A percentile compares a stretch with the other conserved stretches of the same genome.
Conservation (phyloP, 2,888 invertebrate species). For the Agrochola lota region DNA sequence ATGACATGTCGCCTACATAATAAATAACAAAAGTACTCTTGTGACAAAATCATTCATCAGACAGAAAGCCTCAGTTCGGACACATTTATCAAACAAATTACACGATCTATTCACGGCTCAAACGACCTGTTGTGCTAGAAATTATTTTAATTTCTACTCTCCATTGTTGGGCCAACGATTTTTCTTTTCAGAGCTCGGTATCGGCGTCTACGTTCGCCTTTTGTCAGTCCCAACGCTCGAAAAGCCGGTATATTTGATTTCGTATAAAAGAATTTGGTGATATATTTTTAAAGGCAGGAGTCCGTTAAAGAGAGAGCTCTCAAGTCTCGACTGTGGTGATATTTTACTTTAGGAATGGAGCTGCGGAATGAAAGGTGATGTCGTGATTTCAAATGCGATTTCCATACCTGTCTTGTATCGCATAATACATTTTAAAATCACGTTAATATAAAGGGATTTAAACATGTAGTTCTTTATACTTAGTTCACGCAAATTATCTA, state of each 20-base stretch:
- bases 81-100: constrained; percentile 64
- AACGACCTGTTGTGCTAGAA: constrained; percentile 63
- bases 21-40: constrained; percentile 16
- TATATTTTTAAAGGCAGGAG: constrained; percentile 54
- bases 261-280: constrained; percentile 61
- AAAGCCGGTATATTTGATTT: constrained; percentile 64
- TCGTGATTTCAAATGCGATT: constrained; percentile 32
- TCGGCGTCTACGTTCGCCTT: constrained; percentile 54
- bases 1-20: not conserved
- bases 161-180: constrained; percentile 61
- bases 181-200: constrained; percentile 53
- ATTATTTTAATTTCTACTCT: constrained; percentile 63
- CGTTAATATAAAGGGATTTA: not conserved
- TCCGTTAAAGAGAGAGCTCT: constrained; percentile 48
- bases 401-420: not conserved
- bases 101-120: constrained; percentile 54
- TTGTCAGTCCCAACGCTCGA: constrained; percentile 51
- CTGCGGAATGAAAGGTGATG: constrained; percentile 26
- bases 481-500: not conserved
- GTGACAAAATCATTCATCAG: constrained; percentile 33
- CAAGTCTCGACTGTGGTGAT: constrained; percentile 20
- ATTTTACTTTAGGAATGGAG: constrained; percentile 41
- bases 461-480: not conserved
- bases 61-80: constrained; percentile 33
- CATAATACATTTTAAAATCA: not conserved